Evolutionary conservation across 37 sponge, comb jelly and placozoan genomes (phyloP), one percentile per base, ranked within the genome.

Genomic region (Spongilla lacustris): DNA sequence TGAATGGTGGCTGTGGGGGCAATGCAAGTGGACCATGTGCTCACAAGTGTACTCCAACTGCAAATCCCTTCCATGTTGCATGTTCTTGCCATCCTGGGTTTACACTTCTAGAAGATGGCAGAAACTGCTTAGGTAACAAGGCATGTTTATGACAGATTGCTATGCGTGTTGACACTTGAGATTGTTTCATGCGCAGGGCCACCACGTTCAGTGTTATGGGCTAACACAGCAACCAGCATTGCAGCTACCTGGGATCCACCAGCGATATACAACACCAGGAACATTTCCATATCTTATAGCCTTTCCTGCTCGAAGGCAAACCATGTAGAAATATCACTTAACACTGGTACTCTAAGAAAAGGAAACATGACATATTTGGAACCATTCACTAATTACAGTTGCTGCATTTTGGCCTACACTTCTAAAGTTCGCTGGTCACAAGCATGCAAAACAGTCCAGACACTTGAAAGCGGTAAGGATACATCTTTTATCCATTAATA

Each of bases 301-400:
- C 21, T 58, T 17, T 58, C 58, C 11, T 58, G 58, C 58, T 58
- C 58, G 11, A 58, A 58, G 58, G 4, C 58, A 58, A 17, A 14
- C 1, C 21, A 17, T 17, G 4, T 14, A 19, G 11, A 58, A 17
- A 58, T 14, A 58, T 58, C 58, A 13, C 19, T 58, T 17, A 14
- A 17, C 58, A 58, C 58, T 58, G 58, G 58, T 17, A 17, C 11
- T 58, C 4, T 1, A 13, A 10, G 19, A 58, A 58, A 10, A 58
- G 58, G 19, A 58, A 14, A 58, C 19, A 14, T 58, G 14, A 58
- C 58, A 13, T 17, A 10, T 58, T 58, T 58, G 58, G 58, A 58
- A 58, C 58, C 58, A 58, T 58, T 58, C 58, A 58, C 58, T 58
- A 58, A 58, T 58, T 58, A 58, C 58, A 58, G 58, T 58, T 58